A percentile compares a stretch with the other conserved stretches of the same genome.
These are phyloP conservation scores for Ischnus inquisitorius DNA, from an alignment of 2,888 invertebrate species.

Conservation along the genomic window DNA sequence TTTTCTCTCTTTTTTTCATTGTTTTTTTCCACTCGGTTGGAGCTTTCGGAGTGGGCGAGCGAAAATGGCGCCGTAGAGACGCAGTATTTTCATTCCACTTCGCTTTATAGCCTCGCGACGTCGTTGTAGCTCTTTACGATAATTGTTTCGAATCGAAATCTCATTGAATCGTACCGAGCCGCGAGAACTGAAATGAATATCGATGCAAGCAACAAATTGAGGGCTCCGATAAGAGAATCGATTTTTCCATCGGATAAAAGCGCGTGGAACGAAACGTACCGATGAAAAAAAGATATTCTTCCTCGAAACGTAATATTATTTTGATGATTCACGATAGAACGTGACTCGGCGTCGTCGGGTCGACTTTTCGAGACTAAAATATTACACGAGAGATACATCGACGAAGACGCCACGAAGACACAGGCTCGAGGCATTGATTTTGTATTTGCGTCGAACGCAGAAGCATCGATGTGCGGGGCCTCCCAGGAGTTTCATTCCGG, in stretches of 20 bases:
- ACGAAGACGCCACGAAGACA: constrained; percentile 23
- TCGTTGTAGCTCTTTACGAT: background rate
- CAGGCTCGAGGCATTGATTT: constrained; percentile 74
- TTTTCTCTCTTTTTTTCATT: constrained; percentile 72
- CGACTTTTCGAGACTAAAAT: constrained; percentile 19
- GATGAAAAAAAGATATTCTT: constrained; percentile 6
- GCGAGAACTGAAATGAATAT: background rate
- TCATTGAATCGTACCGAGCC: background rate
- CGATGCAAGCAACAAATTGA: background rate
- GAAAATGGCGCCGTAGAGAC: constrained; percentile 73
- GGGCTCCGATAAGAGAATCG: constrained; percentile 1
- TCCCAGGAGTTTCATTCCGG: constrained; percentile 49
- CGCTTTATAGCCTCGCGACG: background rate
- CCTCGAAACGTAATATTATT: constrained; percentile 23
- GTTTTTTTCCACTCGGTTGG: constrained; percentile 74
- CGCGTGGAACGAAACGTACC: constrained; percentile 7
- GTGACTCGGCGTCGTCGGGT: constrained; percentile 56
- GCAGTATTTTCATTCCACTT: background rate
- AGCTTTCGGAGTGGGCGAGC: constrained; percentile 65
- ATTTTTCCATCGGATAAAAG: constrained; percentile 37
- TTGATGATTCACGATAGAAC: constrained; percentile 62
- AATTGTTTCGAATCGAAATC: constrained; percentile 24
- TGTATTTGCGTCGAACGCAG: constrained; percentile 67
- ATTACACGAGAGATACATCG: background rate
- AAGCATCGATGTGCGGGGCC: constrained; percentile 1